phyloP scores from a whole-genome alignment of 2,113 vertebrate genomes.

The Mola mola region DNA sequence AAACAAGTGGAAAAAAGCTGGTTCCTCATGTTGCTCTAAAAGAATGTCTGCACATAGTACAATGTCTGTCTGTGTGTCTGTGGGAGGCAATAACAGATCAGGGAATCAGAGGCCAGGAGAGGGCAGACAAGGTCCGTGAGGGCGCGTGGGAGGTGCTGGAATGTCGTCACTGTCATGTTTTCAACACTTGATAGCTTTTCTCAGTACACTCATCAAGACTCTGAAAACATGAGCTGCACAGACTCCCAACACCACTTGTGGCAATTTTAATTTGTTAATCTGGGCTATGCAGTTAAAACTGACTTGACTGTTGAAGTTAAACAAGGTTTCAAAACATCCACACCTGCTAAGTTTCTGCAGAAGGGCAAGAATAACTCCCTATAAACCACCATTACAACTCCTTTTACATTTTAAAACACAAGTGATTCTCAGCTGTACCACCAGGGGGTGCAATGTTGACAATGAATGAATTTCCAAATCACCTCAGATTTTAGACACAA shows the following conservation, averaged over 20 bases:
- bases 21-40: neutral
- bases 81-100: neutral
- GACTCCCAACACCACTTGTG: no score
- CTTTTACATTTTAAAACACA: neutral
- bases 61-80: neutral
- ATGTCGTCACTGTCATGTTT: conserved; percentile 46
- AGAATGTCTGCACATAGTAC: no score
- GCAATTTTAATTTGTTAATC: no score
- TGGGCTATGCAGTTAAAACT: neutral
- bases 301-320: neutral
- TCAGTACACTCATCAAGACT: conserved; percentile 6
- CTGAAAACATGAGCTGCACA: no score
- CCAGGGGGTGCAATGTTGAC: conserved; percentile 39
- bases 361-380: neutral
- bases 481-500: neutral
- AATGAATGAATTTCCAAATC: neutral
- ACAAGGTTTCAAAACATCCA: conserved; percentile 3
- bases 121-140: conserved; percentile 37
- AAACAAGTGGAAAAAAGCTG: neutral
- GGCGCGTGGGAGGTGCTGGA: conserved; percentile 22
- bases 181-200: conserved; percentile 42
- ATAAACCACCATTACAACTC: neutral
- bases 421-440: conserved; percentile 17
- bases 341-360: neutral
- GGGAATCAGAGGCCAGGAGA: conserved; percentile 39